Base-by-base conservation (phyloP, 2,113 vertebrate genomes). In the Clarias macrocephalus region DNA sequence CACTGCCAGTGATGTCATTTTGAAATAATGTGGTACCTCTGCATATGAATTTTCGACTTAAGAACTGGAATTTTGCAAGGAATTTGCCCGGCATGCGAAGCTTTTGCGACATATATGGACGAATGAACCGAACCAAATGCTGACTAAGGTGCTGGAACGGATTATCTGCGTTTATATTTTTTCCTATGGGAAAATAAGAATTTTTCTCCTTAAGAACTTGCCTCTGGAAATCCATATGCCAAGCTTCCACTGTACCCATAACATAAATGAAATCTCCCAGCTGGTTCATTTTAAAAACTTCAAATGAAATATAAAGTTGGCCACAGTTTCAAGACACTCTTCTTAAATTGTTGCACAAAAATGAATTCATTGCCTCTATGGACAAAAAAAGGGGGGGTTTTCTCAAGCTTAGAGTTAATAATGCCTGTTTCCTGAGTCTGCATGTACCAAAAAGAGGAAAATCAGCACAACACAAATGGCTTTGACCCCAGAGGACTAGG, bases 401-500 rank as follows among this genome's bases (percentile, higher is more conserved):
- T 84, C 33, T 73, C 15, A 0, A n/a, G n/a, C 10, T 76, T 80
- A 86, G n/a, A 57, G 59, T 80, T 76, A 83, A 87, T 79, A 76
- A 60, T 10, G 13, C 66, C n/a, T 76, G 60, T 82, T 84, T 91
- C 88, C 42, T 3, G 37, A 89, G 86, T 82, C 89, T 54, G 25
- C 85, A 23, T 85, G 87, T 37, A 88, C 81, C 86, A 91, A 87
- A 88, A 88, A 92, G 82, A 84, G 87, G 90, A 94, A 90, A 90
- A 89, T 91, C 87, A 90, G 79, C 81, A 88, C 84, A 76, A 93
- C 93, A 93, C 90, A 93, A 93, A 37, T 92, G 92, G 92, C 92
- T 92, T 83, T 21, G 88, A 91, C 84, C 88, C 48, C 79, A 86
- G 90, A 93, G 88, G 56, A 62, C 15, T 33, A 79, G 59, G 30